Evolutionary conservation across 2,888 invertebrate genomes (phyloP).

Genomic region (Aspidiotus rigidus): DNA sequence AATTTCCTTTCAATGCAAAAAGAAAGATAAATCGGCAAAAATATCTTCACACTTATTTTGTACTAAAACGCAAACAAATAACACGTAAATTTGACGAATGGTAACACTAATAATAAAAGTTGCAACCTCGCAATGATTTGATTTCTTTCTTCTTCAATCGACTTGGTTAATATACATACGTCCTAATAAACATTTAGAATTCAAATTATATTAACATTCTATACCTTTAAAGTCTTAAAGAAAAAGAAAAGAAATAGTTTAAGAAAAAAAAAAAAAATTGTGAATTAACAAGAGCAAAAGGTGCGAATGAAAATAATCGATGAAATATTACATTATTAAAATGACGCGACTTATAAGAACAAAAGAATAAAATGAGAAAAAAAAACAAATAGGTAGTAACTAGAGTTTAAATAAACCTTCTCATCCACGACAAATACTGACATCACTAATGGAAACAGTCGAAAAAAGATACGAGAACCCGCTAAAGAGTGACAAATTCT

Average conservation of each 20-base stretch:
- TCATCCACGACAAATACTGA: no score
- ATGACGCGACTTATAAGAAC: neutral
- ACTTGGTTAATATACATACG: no score
- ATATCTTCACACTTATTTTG: no score
- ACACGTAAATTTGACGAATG: no score
- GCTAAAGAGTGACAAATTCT: no score
- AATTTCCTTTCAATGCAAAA: neutral
- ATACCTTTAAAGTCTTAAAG: neutral
- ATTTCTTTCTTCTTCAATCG: no score
- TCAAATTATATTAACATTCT: neutral
- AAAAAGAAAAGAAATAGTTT: neutral
- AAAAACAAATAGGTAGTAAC: conserved; percentile 14
- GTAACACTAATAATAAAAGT: no score
- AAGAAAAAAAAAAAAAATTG: conserved; percentile 17
- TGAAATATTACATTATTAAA: neutral
- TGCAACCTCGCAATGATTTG: no score
- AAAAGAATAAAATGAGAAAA: neutral
- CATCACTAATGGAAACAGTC: no score
- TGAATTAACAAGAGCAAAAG: conserved; percentile 25
- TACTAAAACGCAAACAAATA: no score
- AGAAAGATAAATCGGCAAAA: neutral
- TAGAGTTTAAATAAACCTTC: neutral
- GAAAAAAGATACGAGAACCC: no score
- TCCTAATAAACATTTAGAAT: no score
- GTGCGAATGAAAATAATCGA: conserved; percentile 22